These are phyloP conservation scores for Melanotaenia nigrans DNA, from an alignment of 2,797 vertebrate genomes.

Conservation along the genomic window DNA sequence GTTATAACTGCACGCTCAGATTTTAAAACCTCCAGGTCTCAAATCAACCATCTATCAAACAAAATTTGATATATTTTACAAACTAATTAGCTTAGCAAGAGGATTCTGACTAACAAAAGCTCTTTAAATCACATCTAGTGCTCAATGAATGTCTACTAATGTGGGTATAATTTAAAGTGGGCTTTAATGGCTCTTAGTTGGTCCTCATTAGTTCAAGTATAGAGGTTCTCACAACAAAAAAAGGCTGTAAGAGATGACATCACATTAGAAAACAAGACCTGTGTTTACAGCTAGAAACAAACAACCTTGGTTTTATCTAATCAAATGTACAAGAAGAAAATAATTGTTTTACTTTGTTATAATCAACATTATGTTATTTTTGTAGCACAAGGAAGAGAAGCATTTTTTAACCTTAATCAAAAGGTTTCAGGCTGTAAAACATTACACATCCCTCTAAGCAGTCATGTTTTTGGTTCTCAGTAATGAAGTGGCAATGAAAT, in stretches of 20 bases:
- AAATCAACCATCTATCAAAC: background rate
- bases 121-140: background rate
- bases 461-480: background rate
- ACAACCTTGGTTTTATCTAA: background rate
- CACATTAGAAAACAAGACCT: background rate
- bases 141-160: background rate
- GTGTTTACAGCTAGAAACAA: background rate
- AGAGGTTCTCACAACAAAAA: background rate
- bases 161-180: background rate
- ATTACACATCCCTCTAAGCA: background rate
- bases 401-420: background rate
- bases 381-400: background rate
- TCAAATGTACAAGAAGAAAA: background rate
- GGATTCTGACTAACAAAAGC: background rate
- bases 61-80: background rate
- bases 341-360: background rate
- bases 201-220: background rate
- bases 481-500: background rate
- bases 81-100: background rate
- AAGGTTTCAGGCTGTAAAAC: background rate
- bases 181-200: background rate
- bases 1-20: background rate
- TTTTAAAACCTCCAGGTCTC: background rate
- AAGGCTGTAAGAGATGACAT: background rate
- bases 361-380: background rate